Conservation (phyloP, 2,888 invertebrate species). For the Hecatera dysodea region DNA sequence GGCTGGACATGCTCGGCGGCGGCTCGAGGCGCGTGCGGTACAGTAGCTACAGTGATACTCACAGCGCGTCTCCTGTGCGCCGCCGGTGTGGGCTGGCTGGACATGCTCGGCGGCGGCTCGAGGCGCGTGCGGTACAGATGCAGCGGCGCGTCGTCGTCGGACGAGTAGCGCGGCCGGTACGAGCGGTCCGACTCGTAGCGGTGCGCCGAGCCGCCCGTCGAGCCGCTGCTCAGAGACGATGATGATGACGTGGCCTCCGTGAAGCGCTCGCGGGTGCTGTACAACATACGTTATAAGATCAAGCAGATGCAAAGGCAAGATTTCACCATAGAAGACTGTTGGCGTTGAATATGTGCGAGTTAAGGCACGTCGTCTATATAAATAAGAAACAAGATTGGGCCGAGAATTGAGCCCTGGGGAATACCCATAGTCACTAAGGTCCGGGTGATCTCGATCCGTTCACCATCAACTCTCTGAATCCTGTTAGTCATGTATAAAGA, state of each 20-base stretch:
- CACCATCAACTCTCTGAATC: no score
- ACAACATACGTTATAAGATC: neutral
- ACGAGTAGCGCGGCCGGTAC: slow-evolving; percentile 83
- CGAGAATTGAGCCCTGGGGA: no score
- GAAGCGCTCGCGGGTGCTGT: slow-evolving; percentile 79
- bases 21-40: slow-evolving; percentile 70
- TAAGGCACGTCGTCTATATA: no score
- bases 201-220: slow-evolving; percentile 59
- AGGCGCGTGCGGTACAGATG: slow-evolving; percentile 74
- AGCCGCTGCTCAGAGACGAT: slow-evolving; percentile 64
- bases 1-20: neutral
- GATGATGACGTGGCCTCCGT: slow-evolving; percentile 65
- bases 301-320: neutral
- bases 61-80: neutral
- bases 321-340: neutral
- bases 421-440: no score
- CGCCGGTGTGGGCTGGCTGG: neutral
- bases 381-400: no score
- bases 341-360: no score
- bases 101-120: neutral
- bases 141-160: slow-evolving; percentile 85
- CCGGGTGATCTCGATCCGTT: no score
- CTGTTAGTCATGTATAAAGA: no score
- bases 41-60: slow-evolving; percentile 39
- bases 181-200: slow-evolving; percentile 88